Base-by-base conservation (phyloP, 2,888 invertebrate species). In the Lithophane semibrunnea region DNA sequence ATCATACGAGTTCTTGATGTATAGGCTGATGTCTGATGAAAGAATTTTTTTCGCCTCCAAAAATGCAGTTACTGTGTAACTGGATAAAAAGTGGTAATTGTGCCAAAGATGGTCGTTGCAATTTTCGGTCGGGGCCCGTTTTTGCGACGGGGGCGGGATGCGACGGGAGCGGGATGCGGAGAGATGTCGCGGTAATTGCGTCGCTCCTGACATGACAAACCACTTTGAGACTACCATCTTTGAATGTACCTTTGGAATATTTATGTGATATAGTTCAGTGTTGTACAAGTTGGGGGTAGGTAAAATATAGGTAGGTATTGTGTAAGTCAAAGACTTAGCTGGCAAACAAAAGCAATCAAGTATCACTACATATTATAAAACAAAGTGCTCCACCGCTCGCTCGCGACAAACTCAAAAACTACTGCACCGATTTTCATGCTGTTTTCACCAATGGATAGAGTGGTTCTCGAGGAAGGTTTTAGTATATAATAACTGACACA, bases 31-130 rank as follows among this genome's bases (percentile, higher is more conserved):
- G 89, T 75, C 80, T 86, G 86, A 88, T 88, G 89, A 82, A 87
- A 88, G 82, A 77, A 77, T 88, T 90, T 91, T 91, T 90, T 91
- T 86, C 69, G 75, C 69, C 64, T 75, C 83, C 90, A 88, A 90
- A 91, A 89, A 92, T 92, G 89, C 91, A 93, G 92, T 91, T 90
- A 91, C 90, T 90, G 90, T 91, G 90, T 92, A 91, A 87, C 87
- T 37, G 87, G 86, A 88, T 91, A 94, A 95, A 94, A 95, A 94
- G 90, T 90, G 90, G 94, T 94, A 94, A 95, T 93, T 93, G 92
- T 91, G 90, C 90, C 89, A 90, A 90, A 91, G 91, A 93, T 91
- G 92, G 92, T 91, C 86, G 92, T 89, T 91, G 94, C 93, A 94
- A 95, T 94, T 94, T 94, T 92, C 91, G 91, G 91, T 87, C 86